Evolutionary conservation across 2,113 vertebrate species (phyloP).

Genomic region (Ceyx cyanopectus): DNA sequence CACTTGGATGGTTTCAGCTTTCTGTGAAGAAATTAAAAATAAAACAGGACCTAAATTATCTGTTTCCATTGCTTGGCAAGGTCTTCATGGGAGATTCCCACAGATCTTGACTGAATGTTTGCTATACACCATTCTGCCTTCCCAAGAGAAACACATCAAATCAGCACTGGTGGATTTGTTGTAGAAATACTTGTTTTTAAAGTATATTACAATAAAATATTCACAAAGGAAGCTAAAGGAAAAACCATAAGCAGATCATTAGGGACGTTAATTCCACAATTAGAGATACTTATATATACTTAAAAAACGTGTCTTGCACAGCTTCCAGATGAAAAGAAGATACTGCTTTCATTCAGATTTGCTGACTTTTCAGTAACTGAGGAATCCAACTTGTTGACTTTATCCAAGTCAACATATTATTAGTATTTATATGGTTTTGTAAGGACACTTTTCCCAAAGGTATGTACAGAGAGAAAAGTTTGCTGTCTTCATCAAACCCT

Average conservation of each 20-base stretch:
- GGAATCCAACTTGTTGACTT: too few relatives aligned
- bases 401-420: not conserved
- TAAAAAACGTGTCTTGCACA: not conserved
- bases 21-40: conserved; percentile 36
- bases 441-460: not conserved
- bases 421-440: not conserved
- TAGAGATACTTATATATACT: not conserved
- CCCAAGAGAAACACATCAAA: not conserved
- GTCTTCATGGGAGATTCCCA: not conserved
- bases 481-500: not conserved
- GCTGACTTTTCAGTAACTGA: not conserved
- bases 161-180: not conserved
- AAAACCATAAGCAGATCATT: fast-evolving
- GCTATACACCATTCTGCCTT: not conserved
- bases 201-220: not conserved
- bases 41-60: conserved; percentile 40
- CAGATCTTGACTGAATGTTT: not conserved
- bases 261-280: not conserved
- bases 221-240: not conserved
- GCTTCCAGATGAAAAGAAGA: not conserved
- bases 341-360: not conserved
- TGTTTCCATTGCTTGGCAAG: not conserved
- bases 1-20: not conserved
- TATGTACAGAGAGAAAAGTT: not conserved
- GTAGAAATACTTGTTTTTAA: not conserved